Conservation (phyloP, 2,797 vertebrate genomes). For the Neosilurus hyrtlii region DNA sequence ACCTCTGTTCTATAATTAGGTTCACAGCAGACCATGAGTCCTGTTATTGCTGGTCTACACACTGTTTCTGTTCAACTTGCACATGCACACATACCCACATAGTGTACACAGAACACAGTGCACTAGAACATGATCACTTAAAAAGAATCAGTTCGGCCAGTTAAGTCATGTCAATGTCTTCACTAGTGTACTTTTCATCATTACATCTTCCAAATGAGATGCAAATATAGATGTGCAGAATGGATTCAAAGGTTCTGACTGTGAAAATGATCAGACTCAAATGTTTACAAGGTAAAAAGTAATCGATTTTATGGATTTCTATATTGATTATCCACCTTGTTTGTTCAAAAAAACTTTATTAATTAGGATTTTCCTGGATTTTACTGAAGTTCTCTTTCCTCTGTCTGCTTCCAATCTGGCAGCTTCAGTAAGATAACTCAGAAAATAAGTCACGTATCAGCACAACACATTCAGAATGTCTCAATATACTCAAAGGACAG, state of each 20-base stretch:
- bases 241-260: not conserved
- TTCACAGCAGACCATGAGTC: constrained; percentile 16
- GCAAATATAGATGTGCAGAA: not conserved
- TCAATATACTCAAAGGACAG: too few relatives aligned
- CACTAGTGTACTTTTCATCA: not conserved
- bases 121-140: not conserved
- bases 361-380: not conserved
- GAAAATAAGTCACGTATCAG: too few relatives aligned
- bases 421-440: too few relatives aligned
- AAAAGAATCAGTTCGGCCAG: not conserved
- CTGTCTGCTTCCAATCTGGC: too few relatives aligned
- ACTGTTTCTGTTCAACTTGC: constrained; percentile 14
- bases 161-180: not conserved
- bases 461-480: too few relatives aligned
- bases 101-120: not conserved
- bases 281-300: not conserved
- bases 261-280: not conserved
- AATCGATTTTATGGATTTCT: not conserved
- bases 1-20: not conserved
- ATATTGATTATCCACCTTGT: not conserved
- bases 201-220: not conserved
- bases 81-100: constrained; percentile 1
- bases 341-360: not conserved
- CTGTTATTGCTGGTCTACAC: constrained; percentile 20
- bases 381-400: too few relatives aligned